Conservation (phyloP, 1,140 invertebrate genomes). For the Pseudachorutes palmiensis region DNA sequence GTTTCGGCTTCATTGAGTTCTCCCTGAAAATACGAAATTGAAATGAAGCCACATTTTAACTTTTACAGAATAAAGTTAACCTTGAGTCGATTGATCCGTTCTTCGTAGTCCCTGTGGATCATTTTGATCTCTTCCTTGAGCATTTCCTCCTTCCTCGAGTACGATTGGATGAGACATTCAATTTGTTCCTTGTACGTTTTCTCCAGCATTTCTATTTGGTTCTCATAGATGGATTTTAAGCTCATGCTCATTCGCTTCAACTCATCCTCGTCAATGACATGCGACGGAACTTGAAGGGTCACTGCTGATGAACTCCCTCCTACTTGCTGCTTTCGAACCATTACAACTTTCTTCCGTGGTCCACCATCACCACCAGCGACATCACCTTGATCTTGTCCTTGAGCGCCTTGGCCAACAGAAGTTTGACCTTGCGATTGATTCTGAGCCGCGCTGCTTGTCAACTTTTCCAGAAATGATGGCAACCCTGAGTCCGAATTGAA, state of each 20-base stretch:
- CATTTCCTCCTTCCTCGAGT: constrained; percentile 32
- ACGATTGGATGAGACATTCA: constrained; percentile 19
- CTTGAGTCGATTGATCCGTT: constrained; percentile 22
- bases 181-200: constrained; percentile 31
- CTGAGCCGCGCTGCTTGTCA: neutral
- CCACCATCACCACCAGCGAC: neutral
- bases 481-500: neutral
- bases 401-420: neutral
- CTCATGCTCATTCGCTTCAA: constrained; percentile 30
- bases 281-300: constrained; percentile 23
- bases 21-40: too few relatives aligned
- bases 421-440: neutral
- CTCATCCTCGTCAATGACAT: constrained; percentile 35
- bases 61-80: neutral
- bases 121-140: constrained; percentile 32
- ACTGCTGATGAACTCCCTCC: neutral
- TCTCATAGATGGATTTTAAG: constrained; percentile 30
- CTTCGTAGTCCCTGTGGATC: constrained; percentile 32
- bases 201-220: constrained; percentile 31
- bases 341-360: neutral
- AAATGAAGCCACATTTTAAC: neutral
- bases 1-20: constrained; percentile 18
- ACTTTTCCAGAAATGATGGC: neutral
- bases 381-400: neutral
- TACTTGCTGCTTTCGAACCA: neutral